Percentiles rank a stretch among this genome's conserved stretches.
These are phyloP conservation scores for Plectus sambesii DNA, from an alignment of 1,140 invertebrate genomes.

Conservation along the genomic window DNA sequence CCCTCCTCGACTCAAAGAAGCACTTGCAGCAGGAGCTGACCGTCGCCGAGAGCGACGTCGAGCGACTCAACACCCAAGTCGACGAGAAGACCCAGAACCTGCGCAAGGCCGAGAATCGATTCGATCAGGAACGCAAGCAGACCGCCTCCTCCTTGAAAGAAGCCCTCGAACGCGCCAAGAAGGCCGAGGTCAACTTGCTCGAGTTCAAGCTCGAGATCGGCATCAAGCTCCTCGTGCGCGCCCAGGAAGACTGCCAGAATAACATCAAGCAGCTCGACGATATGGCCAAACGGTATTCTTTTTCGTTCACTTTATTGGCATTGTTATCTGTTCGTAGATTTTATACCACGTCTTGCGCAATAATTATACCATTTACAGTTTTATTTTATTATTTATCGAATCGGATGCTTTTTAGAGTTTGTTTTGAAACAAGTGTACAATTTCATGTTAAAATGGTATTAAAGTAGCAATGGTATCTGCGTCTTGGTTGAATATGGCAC, in stretches of 20 bases:
- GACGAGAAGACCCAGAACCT: slow-evolving; percentile 30
- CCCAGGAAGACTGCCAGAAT: neutral
- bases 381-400: no score
- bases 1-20: slow-evolving; percentile 28
- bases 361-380: no score
- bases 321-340: no score
- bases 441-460: no score
- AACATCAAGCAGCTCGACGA: neutral
- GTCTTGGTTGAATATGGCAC: no score
- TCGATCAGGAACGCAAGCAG: neutral
- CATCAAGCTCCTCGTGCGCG: neutral
- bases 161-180: neutral
- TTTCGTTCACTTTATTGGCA: no score
- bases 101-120: slow-evolving; percentile 26
- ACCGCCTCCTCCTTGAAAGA: neutral
- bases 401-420: no score
- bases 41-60: slow-evolving; percentile 15
- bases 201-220: neutral
- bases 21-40: slow-evolving; percentile 21
- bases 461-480: no score
- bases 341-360: no score
- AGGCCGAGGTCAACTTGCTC: neutral
- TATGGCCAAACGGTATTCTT: neutral
- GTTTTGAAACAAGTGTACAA: no score
- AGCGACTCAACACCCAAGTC: slow-evolving; percentile 24